Conservation (phyloP, 1,140 invertebrate genomes). For the Spodoptera frugiperda region DNA sequence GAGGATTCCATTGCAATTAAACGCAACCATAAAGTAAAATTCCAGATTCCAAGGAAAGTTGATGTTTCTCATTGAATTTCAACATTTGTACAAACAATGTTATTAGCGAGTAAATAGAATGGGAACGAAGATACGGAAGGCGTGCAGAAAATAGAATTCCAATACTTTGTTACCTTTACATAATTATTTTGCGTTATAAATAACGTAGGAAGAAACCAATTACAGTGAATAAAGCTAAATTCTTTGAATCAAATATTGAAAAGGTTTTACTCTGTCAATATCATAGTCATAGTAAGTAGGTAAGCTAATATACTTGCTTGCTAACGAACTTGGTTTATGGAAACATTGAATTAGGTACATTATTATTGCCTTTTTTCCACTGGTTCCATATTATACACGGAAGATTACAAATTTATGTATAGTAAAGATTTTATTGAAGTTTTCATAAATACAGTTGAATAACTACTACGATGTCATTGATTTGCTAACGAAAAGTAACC, state of each 20-base stretch:
- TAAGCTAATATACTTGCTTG: too few relatives aligned
- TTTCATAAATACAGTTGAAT: too few relatives aligned
- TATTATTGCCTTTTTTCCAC: too few relatives aligned
- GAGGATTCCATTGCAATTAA: slow-evolving; percentile 77
- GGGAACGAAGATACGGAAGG: background rate
- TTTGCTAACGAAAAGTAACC: slow-evolving; percentile 52
- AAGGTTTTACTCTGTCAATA: too few relatives aligned
- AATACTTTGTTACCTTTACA: background rate
- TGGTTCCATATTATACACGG: too few relatives aligned
- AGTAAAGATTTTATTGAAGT: background rate
- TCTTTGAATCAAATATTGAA: background rate
- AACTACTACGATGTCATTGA: background rate
- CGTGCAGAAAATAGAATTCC: background rate
- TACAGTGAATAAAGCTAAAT: background rate
- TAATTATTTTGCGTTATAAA: background rate
- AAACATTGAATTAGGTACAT: too few relatives aligned
- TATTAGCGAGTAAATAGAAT: slow-evolving; percentile 2
- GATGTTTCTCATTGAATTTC: slow-evolving; percentile 42
- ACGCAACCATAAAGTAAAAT: slow-evolving; percentile 56
- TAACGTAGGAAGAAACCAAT: background rate
- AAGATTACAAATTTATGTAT: too few relatives aligned
- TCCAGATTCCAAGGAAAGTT: slow-evolving; percentile 45
- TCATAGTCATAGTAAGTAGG: too few relatives aligned
- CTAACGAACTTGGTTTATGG: too few relatives aligned
- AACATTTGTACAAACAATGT: slow-evolving; percentile 17